These are phyloP conservation scores for Apodemia zela DNA, from an alignment of 2,888 invertebrate species.

Conservation along the genomic window DNA sequence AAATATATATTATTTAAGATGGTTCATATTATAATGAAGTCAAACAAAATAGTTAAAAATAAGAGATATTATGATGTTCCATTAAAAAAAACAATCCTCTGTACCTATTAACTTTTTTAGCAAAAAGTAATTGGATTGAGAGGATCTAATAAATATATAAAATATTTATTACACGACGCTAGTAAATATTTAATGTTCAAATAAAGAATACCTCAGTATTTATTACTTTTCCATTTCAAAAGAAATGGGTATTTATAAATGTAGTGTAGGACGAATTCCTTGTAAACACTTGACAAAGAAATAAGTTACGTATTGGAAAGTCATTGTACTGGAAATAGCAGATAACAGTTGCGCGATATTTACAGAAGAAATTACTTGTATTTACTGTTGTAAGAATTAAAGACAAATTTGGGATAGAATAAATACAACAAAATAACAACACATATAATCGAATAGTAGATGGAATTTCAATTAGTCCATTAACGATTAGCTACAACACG, in stretches of 20 bases:
- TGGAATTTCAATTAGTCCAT: too few relatives aligned
- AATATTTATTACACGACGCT: not conserved
- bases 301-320: not conserved
- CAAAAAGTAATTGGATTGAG: not conserved
- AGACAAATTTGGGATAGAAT: too few relatives aligned
- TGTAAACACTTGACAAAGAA: slow-evolving; percentile 8
- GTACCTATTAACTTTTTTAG: not conserved
- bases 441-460: too few relatives aligned
- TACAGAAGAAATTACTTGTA: not conserved
- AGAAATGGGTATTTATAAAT: not conserved
- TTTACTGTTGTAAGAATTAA: too few relatives aligned
- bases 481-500: too few relatives aligned
- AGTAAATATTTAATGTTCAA: not conserved
- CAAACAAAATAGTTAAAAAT: not conserved
- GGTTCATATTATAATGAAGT: not conserved
- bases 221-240: not conserved
- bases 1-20: not conserved
- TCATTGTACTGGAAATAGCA: slow-evolving; percentile 6
- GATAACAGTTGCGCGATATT: not conserved
- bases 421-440: too few relatives aligned
- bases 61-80: not conserved
- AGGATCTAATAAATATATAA: not conserved
- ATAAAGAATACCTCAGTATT: not conserved
- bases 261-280: not conserved
- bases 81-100: not conserved